Evolutionary conservation across 2,888 invertebrate species (phyloP), one percentile per base, ranked within the genome.

Genomic region (Brenthis hecate): DNA sequence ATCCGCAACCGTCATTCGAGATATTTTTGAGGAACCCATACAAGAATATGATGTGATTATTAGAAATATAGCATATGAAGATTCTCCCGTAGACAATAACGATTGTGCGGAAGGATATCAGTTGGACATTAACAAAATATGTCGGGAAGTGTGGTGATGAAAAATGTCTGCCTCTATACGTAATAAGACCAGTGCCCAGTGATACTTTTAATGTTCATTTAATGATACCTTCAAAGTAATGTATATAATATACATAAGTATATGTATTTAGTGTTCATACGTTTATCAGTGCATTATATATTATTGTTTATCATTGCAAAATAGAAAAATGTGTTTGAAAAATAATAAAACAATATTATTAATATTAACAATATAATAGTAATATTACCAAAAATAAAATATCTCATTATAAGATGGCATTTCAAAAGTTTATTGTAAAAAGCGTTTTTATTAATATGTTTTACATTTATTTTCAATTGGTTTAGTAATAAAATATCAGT

Each of bases 81-180:
- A 90, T 56, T 89, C 90, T 0, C 88, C 89, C 0, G 75, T 74
- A 13, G 70, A 74, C 53, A 60, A 68, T 6, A 62, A 43, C 5
- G 73, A 64, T 1, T 91, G 90, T 58, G 83, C 83, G 0, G 76
- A 80, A 2, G 90, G 89, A 19, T 80, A 73, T 16, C 72, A 80
- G 68, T 57, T 77, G 74, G 91, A 89, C 66, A 54, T 80, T 16
- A 71, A 75, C 0, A 86, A 87, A 14, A 73, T 77, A 36, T 91
- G 91, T 66, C 84, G 91, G 23, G 87, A 89, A 74, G 88, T 91
- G 68, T 91, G 90, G 88, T 86, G 78, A 76, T 56, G 43, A 0
- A 14, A 36, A 51, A 36, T 36, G 36, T 8, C 36, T 8, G 36
- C 36, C 36, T 19, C n/a, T 23, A 28, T 6, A 28, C 28, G 4